Conservation (phyloP, 2,888 invertebrate species). For the Romanomermis culicivorax region DNA sequence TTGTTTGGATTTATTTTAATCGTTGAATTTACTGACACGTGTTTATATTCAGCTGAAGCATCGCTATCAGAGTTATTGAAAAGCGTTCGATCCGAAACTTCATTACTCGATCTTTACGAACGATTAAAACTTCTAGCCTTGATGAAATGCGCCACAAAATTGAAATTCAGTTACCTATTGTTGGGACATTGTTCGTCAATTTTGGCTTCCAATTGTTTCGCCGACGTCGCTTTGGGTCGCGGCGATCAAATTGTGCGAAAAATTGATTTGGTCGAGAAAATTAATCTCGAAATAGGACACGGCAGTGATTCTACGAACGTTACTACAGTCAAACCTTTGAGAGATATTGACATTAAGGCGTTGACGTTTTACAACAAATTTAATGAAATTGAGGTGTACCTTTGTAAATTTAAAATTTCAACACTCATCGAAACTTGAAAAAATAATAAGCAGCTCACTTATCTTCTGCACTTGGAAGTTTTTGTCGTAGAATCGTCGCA, state of each 20-base stretch:
- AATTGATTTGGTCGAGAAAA: background rate
- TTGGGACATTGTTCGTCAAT: background rate
- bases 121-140: background rate
- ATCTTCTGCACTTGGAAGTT: too few species aligned
- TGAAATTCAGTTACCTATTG: background rate
- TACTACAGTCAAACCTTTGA: background rate
- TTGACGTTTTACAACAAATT: slow-evolving; percentile 3
- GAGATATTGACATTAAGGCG: slow-evolving; percentile 6
- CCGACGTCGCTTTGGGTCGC: slow-evolving; percentile 3
- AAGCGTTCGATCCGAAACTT: background rate
- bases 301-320: background rate
- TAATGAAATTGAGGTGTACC: background rate
- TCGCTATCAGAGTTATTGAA: too few species aligned
- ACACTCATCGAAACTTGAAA: too few species aligned
- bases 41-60: too few species aligned
- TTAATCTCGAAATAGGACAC: background rate
- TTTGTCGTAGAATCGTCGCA: too few species aligned
- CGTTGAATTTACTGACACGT: too few species aligned
- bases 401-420: too few species aligned
- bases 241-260: background rate
- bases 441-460: too few species aligned
- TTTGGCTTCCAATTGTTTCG: background rate
- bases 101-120: background rate
- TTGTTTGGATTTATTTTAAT: too few species aligned
- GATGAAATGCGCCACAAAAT: background rate